phyloP scores from a whole-genome alignment of 2,888 invertebrate species.

The Silvanus unidentatus region DNA sequence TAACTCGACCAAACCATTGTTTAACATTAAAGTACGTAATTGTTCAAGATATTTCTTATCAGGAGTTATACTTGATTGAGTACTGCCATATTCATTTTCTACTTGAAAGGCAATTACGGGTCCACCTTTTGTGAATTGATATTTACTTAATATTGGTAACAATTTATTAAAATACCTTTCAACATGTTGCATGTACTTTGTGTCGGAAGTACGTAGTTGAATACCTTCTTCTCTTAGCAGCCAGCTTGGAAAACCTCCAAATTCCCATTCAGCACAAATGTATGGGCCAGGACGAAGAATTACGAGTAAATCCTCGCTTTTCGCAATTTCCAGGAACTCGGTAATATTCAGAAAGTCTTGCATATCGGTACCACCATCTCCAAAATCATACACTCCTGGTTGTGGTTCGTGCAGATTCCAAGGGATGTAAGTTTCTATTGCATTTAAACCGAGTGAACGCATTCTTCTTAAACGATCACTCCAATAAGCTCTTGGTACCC shows the following conservation, averaged over 20 bases:
- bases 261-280: slow-evolving; percentile 87
- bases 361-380: slow-evolving; percentile 63
- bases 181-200: slow-evolving; percentile 46
- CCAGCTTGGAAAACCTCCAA: slow-evolving; percentile 47
- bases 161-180: slow-evolving; percentile 49
- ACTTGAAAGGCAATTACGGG: slow-evolving; percentile 40
- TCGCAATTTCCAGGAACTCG: slow-evolving; percentile 63
- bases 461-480: slow-evolving; percentile 69
- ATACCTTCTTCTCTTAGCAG: slow-evolving; percentile 49
- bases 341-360: slow-evolving; percentile 54
- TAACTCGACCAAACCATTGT: slow-evolving; percentile 46
- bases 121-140: slow-evolving; percentile 70
- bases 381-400: slow-evolving; percentile 26
- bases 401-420: slow-evolving; percentile 34
- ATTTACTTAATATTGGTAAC: slow-evolving; percentile 46
- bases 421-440: slow-evolving; percentile 78
- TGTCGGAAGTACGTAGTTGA: slow-evolving; percentile 40
- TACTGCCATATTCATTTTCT: slow-evolving; percentile 91
- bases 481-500: slow-evolving; percentile 75
- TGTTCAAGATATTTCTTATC: slow-evolving; percentile 45
- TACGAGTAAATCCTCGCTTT: slow-evolving; percentile 69
- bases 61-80: slow-evolving; percentile 22
- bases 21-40: slow-evolving; percentile 39
- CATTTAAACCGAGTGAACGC: slow-evolving; percentile 78
- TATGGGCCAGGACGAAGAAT: slow-evolving; percentile 83